Conservation (phyloP, 2,797 vertebrate genomes). For the Anabas testudineus region DNA sequence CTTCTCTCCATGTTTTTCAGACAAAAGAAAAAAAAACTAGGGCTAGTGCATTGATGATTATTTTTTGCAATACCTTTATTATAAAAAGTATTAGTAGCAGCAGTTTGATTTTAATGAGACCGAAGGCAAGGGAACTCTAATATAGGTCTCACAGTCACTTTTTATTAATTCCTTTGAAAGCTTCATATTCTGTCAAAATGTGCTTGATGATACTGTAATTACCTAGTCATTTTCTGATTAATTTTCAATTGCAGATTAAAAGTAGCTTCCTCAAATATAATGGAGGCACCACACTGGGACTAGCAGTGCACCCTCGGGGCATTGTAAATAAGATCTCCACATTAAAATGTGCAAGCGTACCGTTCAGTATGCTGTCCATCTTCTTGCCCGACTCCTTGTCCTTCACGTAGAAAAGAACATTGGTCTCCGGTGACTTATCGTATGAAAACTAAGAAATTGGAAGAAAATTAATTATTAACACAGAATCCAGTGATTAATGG, state of each 20-base stretch:
- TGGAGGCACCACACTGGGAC: slow-evolving; percentile 21
- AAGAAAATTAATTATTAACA: slow-evolving; percentile 77
- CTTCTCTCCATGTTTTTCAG: not conserved
- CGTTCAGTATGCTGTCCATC: slow-evolving; percentile 95
- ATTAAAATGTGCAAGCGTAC: slow-evolving; percentile 78
- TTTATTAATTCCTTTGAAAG: not conserved
- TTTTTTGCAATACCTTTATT: not conserved
- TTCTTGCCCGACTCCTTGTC: slow-evolving; percentile 85
- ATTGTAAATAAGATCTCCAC: slow-evolving; percentile 48
- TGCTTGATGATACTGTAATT: slow-evolving; percentile 25
- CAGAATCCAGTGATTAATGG: slow-evolving; percentile 75
- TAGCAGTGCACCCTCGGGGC: slow-evolving; percentile 16
- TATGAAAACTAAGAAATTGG: slow-evolving; percentile 87
- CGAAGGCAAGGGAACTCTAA: not conserved
- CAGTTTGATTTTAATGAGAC: not conserved
- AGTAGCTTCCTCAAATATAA: slow-evolving; percentile 21
- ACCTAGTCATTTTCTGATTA: slow-evolving; percentile 40
- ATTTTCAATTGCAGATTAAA: slow-evolving; percentile 49
- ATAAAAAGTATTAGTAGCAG: not conserved
- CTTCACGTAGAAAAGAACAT: slow-evolving; percentile 90
- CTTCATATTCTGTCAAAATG: slow-evolving; percentile 31
- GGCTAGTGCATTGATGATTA: not conserved
- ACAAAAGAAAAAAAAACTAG: not conserved
- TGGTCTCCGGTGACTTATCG: slow-evolving; percentile 89
- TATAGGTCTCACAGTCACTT: slow-evolving; percentile 3